Percentiles rank a stretch among this genome's conserved stretches.
Evolutionary conservation across 2,888 invertebrate genomes (phyloP).

Genomic region (Acanthosepion pharaonis): DNA sequence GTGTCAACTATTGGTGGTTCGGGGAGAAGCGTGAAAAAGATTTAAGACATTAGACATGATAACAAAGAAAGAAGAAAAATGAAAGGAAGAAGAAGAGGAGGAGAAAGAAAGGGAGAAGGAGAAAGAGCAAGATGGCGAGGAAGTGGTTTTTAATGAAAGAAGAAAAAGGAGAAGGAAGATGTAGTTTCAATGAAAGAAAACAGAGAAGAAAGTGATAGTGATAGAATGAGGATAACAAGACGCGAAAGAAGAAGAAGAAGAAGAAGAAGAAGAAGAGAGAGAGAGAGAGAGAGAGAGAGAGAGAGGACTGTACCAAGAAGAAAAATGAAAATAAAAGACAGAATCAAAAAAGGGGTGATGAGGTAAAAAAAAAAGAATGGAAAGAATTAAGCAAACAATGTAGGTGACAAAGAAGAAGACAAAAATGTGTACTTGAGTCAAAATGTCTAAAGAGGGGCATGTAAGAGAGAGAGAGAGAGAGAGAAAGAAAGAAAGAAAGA

Average conservation of each 20-base stretch:
- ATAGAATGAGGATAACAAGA: no score
- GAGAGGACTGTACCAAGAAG: not conserved
- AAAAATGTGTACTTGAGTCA: no score
- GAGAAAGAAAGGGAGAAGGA: not conserved
- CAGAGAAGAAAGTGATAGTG: no score
- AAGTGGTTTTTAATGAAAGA: not conserved
- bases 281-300: no score
- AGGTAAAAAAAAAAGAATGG: no score
- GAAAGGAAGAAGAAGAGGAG: not conserved
- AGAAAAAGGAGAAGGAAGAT: not conserved
- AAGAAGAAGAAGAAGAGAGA: not conserved
- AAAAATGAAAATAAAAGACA: not conserved
- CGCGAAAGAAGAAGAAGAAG: not conserved
- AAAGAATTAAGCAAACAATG: no score
- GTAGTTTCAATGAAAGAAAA: no score
- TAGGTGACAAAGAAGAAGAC: no score
- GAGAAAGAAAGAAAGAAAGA: no score
- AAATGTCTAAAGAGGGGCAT: no score
- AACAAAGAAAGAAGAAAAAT: not conserved
- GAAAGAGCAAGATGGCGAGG: not conserved
- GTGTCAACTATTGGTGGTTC: not conserved
- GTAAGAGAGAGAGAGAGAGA: no score
- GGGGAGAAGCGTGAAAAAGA: not conserved
- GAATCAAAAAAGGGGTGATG: not conserved
- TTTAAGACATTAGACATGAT: not conserved